phyloP scores from a whole-genome alignment of 2,113 vertebrate genomes.

The Clinocottus analis region DNA sequence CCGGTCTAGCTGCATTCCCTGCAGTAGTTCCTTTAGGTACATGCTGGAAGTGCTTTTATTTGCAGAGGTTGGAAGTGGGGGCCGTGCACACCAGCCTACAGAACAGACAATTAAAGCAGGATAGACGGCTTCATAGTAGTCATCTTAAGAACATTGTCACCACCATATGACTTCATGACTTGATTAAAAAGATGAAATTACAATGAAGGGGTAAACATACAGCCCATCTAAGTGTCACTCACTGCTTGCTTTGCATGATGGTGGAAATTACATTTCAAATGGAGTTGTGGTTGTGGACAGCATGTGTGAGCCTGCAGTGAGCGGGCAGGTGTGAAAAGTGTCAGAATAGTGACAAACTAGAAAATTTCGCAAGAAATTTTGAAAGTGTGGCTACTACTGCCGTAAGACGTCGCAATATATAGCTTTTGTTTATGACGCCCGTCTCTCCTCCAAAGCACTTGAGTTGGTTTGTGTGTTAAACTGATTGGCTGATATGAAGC shows the following conservation, averaged over 20 bases:
- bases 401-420: too few species aligned
- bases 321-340: slow-evolving; percentile 42
- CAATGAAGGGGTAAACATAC: background rate
- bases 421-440: too few species aligned
- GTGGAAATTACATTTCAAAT: background rate
- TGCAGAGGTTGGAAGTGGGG: slow-evolving; percentile 50
- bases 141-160: background rate
- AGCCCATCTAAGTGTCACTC: background rate
- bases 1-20: slow-evolving; percentile 90
- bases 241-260: background rate
- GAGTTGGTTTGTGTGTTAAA: too few species aligned
- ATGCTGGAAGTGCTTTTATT: slow-evolving; percentile 33
- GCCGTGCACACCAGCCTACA: slow-evolving; percentile 90
- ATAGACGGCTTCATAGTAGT: background rate
- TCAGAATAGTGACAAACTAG: slow-evolving; percentile 52
- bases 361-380: too few species aligned
- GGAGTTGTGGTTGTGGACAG: slow-evolving; percentile 9
- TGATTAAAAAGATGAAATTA: background rate
- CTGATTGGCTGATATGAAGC: too few species aligned
- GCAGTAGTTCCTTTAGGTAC: slow-evolving; percentile 85
- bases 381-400: too few species aligned
- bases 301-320: slow-evolving; percentile 46
- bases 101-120: background rate
- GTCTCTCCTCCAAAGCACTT: too few species aligned
- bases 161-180: background rate